Percentiles rank a stretch among this genome's conserved stretches.
These are phyloP conservation scores for Loripinus fragilis DNA, from an alignment of 2,888 invertebrate species.

Conservation along the genomic window DNA sequence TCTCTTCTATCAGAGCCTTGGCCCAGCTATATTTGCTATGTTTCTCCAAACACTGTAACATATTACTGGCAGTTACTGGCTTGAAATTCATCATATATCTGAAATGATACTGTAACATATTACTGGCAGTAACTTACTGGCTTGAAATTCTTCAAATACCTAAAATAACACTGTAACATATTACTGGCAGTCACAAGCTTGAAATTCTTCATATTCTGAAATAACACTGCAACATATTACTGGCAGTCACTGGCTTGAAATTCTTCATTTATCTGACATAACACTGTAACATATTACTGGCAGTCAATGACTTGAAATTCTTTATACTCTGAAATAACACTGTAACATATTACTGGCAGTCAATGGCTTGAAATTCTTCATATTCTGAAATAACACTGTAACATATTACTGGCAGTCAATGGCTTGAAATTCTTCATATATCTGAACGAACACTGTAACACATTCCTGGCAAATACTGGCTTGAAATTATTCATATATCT, in stretches of 20 bases:
- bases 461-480: too few relatives aligned
- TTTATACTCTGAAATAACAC: slow-evolving; percentile 67
- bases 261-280: too few relatives aligned
- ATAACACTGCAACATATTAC: too few relatives aligned
- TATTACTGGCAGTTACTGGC: slow-evolving; percentile 66
- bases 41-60: slow-evolving; percentile 66
- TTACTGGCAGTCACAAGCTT: slow-evolving; percentile 70
- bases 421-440: slow-evolving; percentile 74
- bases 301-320: slow-evolving; percentile 70
- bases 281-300: slow-evolving; percentile 66
- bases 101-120: not conserved
- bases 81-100: slow-evolving; percentile 76
- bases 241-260: too few relatives aligned
- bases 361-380: too few relatives aligned
- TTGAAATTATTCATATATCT: too few relatives aligned
- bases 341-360: too few relatives aligned
- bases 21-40: slow-evolving; percentile 75
- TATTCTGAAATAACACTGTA: too few relatives aligned
- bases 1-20: slow-evolving; percentile 67
- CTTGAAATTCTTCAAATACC: too few relatives aligned
- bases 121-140: too few relatives aligned
- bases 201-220: slow-evolving; percentile 72
- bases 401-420: slow-evolving; percentile 68
- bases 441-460: slow-evolving; percentile 55
- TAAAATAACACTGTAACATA: slow-evolving; percentile 68